These are phyloP conservation scores for Cantharis lateralis DNA, from an alignment of 2,888 invertebrate species.

Conservation along the genomic window DNA sequence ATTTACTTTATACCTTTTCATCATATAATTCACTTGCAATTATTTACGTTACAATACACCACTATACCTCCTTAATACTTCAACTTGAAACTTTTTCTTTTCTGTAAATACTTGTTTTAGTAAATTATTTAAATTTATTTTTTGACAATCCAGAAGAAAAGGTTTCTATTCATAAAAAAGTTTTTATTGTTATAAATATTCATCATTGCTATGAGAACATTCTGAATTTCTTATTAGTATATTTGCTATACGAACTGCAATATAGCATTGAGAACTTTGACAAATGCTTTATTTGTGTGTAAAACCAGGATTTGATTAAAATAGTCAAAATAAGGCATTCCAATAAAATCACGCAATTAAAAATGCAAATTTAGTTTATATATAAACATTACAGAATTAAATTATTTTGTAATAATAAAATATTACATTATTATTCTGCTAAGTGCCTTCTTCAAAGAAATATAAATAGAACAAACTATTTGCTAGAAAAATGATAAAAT, in stretches of 20 bases:
- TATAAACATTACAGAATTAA: not conserved
- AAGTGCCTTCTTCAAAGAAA: not conserved
- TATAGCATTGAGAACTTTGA: no score
- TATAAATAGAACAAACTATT: not conserved
- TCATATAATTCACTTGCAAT: constrained; percentile 13
- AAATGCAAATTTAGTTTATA: not conserved
- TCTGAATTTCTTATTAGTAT: not conserved
- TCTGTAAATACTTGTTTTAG: not conserved
- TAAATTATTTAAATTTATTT: not conserved
- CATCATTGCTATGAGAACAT: not conserved
- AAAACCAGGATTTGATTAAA: not conserved
- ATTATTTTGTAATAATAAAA: not conserved
- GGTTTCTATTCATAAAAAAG: not conserved
- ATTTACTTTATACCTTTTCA: constrained; percentile 17
- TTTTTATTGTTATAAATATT: not conserved
- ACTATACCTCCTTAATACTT: not conserved
- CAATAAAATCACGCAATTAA: not conserved
- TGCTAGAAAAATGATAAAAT: not conserved
- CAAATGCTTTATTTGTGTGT: no score
- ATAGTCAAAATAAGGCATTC: not conserved
- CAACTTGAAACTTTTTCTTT: not conserved
- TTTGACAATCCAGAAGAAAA: not conserved
- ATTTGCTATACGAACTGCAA: not conserved
- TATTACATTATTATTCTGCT: not conserved
- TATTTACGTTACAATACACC: not conserved